Percentiles rank a stretch among this genome's conserved stretches.
Conservation (phyloP, 53 echinoderm and acorn worm genomes). For the Henricia sp. region DNA sequence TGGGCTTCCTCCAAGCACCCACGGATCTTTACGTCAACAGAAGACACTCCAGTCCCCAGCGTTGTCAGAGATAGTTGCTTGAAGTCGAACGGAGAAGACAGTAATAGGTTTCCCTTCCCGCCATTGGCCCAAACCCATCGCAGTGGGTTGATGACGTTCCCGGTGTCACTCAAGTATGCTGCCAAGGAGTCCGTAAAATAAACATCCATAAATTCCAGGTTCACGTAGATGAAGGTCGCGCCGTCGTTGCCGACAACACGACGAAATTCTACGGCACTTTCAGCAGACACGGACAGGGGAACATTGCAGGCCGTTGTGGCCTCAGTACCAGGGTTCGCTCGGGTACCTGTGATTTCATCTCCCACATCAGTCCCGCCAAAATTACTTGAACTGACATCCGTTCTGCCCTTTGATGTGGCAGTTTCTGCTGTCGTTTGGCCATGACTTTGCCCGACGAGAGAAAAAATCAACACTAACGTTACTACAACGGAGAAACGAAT, state of each 20-base stretch:
- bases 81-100: constrained; percentile 90
- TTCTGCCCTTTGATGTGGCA: too few species aligned
- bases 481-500: too few species aligned
- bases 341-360: too few species aligned
- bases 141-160: constrained; percentile 68
- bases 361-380: too few species aligned
- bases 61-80: constrained; percentile 80
- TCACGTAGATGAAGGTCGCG: constrained; percentile 75
- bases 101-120: constrained; percentile 75
- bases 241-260: constrained; percentile 41
- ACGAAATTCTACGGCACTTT: constrained; percentile 4
- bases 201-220: constrained; percentile 59
- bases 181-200: constrained; percentile 7
- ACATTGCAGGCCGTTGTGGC: constrained; percentile 24
- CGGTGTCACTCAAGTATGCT: constrained; percentile 58
- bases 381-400: too few species aligned
- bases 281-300: background rate
- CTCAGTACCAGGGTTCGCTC: too few species aligned
- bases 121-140: constrained; percentile 85
- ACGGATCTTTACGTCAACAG: constrained; percentile 45
- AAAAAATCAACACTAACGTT: too few species aligned
- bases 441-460: too few species aligned
- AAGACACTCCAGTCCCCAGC: constrained; percentile 67
- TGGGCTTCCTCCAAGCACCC: constrained; percentile 54
- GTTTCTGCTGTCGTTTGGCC: too few species aligned